A percentile compares a stretch with the other conserved stretches of the same genome.
These are phyloP conservation scores for Drosophila birchii DNA, from an alignment of 2,888 invertebrate genomes.

Conservation along the genomic window DNA sequence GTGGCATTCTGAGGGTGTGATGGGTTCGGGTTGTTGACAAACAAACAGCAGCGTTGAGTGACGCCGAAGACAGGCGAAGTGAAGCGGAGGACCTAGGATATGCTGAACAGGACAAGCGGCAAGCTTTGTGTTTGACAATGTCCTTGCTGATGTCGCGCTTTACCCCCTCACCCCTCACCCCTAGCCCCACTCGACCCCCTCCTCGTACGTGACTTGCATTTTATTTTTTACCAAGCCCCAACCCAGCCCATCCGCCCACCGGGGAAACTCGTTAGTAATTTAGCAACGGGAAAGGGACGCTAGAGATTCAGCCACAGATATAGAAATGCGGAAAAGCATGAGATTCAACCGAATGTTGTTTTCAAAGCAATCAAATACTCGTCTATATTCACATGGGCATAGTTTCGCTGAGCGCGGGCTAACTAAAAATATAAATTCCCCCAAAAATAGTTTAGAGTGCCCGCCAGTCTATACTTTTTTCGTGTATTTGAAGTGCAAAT, in stretches of 20 bases:
- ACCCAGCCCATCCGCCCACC: conserved; percentile 37
- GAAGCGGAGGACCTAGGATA: conserved; percentile 51
- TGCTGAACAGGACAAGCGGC: conserved; percentile 49
- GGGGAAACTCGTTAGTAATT: conserved; percentile 78
- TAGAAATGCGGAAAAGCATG: conserved; percentile 36
- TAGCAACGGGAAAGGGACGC: conserved; percentile 56
- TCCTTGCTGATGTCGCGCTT: conserved; percentile 74
- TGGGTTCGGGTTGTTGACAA: conserved; percentile 70
- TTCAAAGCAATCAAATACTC: conserved; percentile 74
- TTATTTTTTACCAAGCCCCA: conserved; percentile 56
- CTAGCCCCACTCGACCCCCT: conserved; percentile 1
- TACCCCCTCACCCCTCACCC: conserved; percentile 50
- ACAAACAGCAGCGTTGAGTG: conserved; percentile 77
- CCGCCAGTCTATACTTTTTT: conserved; percentile 25
- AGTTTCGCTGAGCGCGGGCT: conserved; percentile 38
- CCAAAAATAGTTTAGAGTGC: conserved; percentile 19
- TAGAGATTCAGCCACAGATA: conserved; percentile 21
- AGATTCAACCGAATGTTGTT: conserved; percentile 52
- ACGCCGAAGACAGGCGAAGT: conserved; percentile 67
- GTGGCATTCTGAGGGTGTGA: conserved; percentile 17
- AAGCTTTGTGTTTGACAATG: conserved; percentile 77
- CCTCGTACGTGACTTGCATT: conserved; percentile 76
- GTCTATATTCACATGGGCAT: conserved; percentile 70
- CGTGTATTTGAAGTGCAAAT: conserved; percentile 71
- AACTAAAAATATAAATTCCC: conserved; percentile 54